Conservation (phyloP, 2,113 vertebrate species). For the Cyanoderma ruficeps region DNA sequence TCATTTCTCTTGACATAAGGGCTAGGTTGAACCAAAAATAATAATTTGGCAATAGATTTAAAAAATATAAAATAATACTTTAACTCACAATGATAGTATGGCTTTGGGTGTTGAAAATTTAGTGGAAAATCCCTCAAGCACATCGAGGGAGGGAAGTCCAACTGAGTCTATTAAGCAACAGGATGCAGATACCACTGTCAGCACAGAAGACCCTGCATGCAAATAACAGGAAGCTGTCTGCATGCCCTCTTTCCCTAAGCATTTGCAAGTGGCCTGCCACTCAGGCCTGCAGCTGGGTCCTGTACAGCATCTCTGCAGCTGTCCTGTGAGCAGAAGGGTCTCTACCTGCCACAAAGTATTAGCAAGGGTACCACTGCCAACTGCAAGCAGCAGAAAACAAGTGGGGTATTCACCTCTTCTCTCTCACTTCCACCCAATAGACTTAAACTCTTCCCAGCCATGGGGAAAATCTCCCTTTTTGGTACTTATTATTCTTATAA, state of each 20-base stretch:
- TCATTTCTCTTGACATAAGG: neutral
- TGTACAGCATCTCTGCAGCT: neutral
- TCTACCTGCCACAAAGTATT: neutral
- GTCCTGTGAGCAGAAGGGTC: neutral
- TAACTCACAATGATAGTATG: neutral
- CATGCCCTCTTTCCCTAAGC: neutral
- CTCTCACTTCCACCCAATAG: neutral
- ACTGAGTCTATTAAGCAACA: neutral
- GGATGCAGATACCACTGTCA: neutral
- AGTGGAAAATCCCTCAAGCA: neutral
- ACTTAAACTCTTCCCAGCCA: neutral
- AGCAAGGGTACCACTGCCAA: neutral
- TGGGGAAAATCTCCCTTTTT: neutral
- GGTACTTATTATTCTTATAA: neutral
- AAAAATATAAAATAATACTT: neutral
- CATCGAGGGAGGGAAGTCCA: neutral
- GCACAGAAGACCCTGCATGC: neutral
- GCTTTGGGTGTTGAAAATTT: neutral
- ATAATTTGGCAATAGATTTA: neutral
- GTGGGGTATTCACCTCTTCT: neutral
- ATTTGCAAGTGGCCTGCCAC: neutral
- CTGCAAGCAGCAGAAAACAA: rapidly evolving
- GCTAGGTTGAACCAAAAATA: neutral
- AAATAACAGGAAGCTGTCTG: neutral
- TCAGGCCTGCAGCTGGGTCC: neutral